Evolutionary conservation across 2,797 vertebrate genomes (phyloP).

Genomic region (Chiroxiphia lanceolata): DNA sequence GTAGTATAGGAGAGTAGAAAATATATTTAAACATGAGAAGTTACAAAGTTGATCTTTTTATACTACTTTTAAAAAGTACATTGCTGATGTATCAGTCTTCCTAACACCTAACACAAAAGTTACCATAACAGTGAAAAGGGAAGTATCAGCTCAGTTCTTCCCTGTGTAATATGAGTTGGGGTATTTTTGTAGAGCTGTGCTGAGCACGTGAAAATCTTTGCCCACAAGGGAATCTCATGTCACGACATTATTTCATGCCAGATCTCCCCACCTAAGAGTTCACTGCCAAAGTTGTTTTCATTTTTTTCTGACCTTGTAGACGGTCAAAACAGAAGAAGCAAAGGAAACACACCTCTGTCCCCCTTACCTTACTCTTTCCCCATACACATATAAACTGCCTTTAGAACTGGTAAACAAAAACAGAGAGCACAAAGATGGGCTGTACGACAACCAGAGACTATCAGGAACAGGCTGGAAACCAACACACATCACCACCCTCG

Average conservation of each 20-base stretch:
- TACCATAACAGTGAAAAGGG: background rate
- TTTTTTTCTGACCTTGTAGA: background rate
- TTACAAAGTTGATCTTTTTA: background rate
- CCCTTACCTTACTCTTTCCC: background rate
- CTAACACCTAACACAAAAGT: background rate
- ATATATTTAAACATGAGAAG: background rate
- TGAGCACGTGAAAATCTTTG: background rate
- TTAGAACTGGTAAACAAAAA: background rate
- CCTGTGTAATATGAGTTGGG: background rate
- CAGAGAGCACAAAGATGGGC: background rate
- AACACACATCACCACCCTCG: background rate
- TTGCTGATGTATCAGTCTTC: background rate
- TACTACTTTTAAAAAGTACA: background rate
- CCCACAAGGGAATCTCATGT: conserved; percentile 8
- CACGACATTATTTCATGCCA: background rate
- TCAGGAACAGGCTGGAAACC: background rate
- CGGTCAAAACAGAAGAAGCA: background rate
- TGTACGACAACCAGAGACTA: background rate
- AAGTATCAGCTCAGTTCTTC: background rate
- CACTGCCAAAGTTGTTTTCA: background rate
- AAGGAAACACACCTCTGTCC: background rate
- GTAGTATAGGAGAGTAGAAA: background rate
- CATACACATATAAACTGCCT: background rate
- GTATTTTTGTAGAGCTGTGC: background rate
- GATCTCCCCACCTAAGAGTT: background rate